Evolutionary conservation across 2,888 invertebrate genomes (phyloP), one percentile per base, ranked within the genome.

Genomic region (Coelopa pilipes): DNA sequence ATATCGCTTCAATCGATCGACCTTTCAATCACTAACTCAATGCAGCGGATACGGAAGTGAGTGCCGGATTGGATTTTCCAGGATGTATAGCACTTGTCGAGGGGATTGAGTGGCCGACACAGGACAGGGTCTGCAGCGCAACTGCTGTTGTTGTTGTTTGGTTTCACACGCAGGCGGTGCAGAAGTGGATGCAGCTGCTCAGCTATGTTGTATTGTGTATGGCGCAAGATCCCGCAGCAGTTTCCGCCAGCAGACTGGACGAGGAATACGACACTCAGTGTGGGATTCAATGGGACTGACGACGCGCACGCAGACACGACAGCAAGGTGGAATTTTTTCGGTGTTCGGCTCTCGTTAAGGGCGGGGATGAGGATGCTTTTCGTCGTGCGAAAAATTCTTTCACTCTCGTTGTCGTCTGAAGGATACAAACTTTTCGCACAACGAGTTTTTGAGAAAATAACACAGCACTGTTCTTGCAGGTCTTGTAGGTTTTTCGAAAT

Each of bases 1-100:
- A 85, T 85, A 75, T 71, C 50, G 47, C 24, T 67, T 46, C 10
- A n/a, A 13, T 17, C 57, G 15, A 34, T 34, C n/a, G 9, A 9
- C 24, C 13, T n/a, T 19, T 53, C 34, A 50, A 69, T 45, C 34
- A 34, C 24, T 62, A 12, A 34, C 9, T 1, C 21, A 19, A 10
- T 17, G 24, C 17, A 59, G 17, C 57, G 13, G 57, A 2, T 10
- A 24, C 57, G 13, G 57, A 2, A 21, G n/a, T 53, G 50, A 50
- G 34, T 69, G 59, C 11, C 47, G 46, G 46, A 45, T 65, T 47
- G 3, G 15, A 57, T 60, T 46, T 34, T n/a, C n/a, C 24, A 34
- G 34, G 34, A 34, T 34, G 34, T 34, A n/a, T n/a, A 24, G 49
- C 49, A 59, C 70, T 67, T 53, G n/a, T 67, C 21, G 57, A 59